Base-by-base conservation (phyloP, 1,140 invertebrate genomes). In the Metaphire vulgaris region DNA sequence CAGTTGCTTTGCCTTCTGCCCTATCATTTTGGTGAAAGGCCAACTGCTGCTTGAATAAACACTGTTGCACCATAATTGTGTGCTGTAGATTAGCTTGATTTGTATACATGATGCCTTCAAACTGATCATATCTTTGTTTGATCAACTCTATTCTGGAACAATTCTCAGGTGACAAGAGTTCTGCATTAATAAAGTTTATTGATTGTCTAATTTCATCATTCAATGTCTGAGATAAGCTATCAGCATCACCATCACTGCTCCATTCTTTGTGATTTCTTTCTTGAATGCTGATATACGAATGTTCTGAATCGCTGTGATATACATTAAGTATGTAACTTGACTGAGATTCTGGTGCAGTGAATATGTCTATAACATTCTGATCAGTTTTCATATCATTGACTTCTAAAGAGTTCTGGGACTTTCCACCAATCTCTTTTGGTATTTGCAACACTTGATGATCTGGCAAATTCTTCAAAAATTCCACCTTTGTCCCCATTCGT, bases 1-100 rank as follows among this genome's bases (percentile, higher is more conserved):
- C n/a, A n/a, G n/a, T n/a, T n/a, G n/a, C n/a, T n/a, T n/a, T n/a
- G n/a, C n/a, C n/a, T n/a, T n/a, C n/a, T n/a, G n/a, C n/a, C n/a
- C n/a, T n/a, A n/a, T n/a, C n/a, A n/a, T n/a, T n/a, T n/a, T n/a
- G n/a, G n/a, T n/a, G n/a, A n/a, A n/a, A n/a, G 30, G 30, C 30
- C 69, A 73, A 28, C 41, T 73, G 72, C 41, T 73, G 72, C 32
- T 73, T 31, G 41, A 73, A 73, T 28, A 73, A 34, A 34, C 34
- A n/a, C 28, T 73, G 72, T 73, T 73, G 72, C 21, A 73, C 15
- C 72, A 73, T 73, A 34, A 73, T 73, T 33, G 72, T 73, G 34
- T 73, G 72, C 14, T 41, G 72, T 30, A 73, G 33, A n/a, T 73
- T 73, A 15, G 72, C 72, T 34, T 34, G 2, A 30, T 73, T 73